Conservation (phyloP, 2,113 vertebrate species). For the Ciconia stormi region DNA sequence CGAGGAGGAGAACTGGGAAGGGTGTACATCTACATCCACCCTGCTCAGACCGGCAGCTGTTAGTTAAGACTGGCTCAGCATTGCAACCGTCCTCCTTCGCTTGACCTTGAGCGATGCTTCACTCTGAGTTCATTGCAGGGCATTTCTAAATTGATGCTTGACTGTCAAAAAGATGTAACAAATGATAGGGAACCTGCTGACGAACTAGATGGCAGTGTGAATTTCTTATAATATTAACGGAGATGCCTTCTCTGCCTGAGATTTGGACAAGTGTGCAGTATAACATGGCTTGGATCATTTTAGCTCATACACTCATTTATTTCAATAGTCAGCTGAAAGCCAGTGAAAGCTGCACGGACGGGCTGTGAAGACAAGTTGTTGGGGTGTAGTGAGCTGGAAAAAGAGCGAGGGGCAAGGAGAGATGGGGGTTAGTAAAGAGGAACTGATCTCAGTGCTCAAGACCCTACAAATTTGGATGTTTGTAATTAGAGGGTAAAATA, state of each 20-base stretch:
- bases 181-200: slow-evolving; percentile 37
- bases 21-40: not conserved
- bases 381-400: not conserved
- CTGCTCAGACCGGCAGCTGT: not conserved
- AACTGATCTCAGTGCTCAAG: not conserved
- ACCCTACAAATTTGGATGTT: not conserved
- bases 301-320: not conserved
- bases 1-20: not conserved
- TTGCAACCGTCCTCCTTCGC: not conserved
- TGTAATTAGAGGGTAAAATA: not conserved
- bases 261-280: not conserved
- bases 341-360: not conserved
- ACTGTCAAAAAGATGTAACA: slow-evolving; percentile 48
- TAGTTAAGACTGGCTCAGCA: not conserved
- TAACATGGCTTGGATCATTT: not conserved
- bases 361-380: not conserved
- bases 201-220: not conserved
- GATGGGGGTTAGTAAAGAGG: not conserved
- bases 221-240: not conserved
- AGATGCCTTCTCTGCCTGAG: not conserved
- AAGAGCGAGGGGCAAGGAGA: not conserved
- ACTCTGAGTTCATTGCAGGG: not conserved
- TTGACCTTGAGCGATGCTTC: not conserved
- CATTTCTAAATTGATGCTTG: slow-evolving; percentile 18
- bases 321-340: slow-evolving; percentile 23